These are phyloP conservation scores for Sminthurides bifidus DNA, from an alignment of 1,140 invertebrate species.

Conservation along the genomic window DNA sequence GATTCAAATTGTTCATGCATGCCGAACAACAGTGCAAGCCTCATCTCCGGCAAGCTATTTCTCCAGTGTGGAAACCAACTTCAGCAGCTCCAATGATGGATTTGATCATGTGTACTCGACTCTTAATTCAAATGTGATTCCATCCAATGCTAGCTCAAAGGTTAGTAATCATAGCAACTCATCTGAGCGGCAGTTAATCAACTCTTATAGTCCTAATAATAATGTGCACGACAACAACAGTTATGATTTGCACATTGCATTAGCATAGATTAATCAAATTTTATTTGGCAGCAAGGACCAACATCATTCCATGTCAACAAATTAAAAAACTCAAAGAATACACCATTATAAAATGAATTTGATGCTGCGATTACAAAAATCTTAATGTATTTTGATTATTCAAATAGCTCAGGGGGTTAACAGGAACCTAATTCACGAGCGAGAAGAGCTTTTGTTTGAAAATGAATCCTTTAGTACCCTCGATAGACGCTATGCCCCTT, in stretches of 20 bases:
- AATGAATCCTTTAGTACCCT: too few relatives aligned
- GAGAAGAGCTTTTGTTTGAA: too few relatives aligned
- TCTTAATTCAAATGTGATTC: slow-evolving; percentile 21
- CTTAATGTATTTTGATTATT: too few relatives aligned
- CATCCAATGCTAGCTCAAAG: slow-evolving; percentile 2
- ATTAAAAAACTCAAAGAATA: too few relatives aligned
- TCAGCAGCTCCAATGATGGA: slow-evolving; percentile 19
- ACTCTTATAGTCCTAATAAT: slow-evolving; percentile 4
- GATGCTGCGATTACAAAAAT: too few relatives aligned
- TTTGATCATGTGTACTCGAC: slow-evolving; percentile 30
- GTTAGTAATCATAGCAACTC: not conserved
- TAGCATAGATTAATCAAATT: not conserved
- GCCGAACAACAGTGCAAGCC: not conserved
- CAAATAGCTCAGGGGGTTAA: too few relatives aligned
- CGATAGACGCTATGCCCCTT: too few relatives aligned
- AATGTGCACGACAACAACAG: slow-evolving; percentile 7
- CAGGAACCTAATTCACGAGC: too few relatives aligned
- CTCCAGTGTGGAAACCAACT: slow-evolving; percentile 16
- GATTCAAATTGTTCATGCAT: slow-evolving; percentile 7
- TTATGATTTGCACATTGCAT: slow-evolving; percentile 7
- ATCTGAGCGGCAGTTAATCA: not conserved
- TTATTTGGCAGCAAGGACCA: too few relatives aligned
- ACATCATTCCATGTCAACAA: too few relatives aligned
- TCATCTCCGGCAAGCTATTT: slow-evolving; percentile 17
- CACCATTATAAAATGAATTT: too few relatives aligned